Conservation (phyloP, 2,797 vertebrate species). For the Mus spretus region DNA sequence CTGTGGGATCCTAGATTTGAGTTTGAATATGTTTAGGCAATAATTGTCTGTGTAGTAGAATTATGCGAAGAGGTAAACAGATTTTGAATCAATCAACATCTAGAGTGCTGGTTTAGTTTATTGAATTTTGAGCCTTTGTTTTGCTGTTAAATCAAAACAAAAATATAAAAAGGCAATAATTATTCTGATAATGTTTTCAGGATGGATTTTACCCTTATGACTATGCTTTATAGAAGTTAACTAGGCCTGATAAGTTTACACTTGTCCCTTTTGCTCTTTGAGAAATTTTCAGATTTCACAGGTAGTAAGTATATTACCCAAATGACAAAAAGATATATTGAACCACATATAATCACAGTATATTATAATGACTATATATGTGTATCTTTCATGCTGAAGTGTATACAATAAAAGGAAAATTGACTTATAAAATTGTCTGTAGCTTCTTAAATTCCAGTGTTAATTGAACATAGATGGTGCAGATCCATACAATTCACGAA, state of each 20-base stretch:
- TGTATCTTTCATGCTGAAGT: background rate
- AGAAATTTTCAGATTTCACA: constrained; percentile 51
- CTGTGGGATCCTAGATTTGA: constrained; percentile 51
- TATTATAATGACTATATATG: background rate
- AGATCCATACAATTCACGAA: background rate
- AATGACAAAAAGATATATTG: constrained; percentile 16
- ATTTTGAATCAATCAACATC: background rate
- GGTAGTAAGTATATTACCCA: background rate
- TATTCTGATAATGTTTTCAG: background rate
- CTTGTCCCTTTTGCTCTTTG: background rate
- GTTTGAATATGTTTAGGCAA: constrained; percentile 59
- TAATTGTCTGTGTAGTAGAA: background rate
- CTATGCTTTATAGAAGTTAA: background rate
- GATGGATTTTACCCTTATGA: constrained; percentile 5
- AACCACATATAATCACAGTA: background rate
- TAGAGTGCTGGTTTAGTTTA: background rate
- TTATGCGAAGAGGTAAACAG: constrained; percentile 61
- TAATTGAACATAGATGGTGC: background rate
- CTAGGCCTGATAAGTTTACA: background rate
- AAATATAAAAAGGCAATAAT: constrained; percentile 55
- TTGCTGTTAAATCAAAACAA: constrained; percentile 52
- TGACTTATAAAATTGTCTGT: background rate
- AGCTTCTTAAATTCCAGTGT: background rate
- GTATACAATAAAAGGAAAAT: background rate
- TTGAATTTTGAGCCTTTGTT: constrained; percentile 21